Evolutionary conservation across 2,888 invertebrate species (phyloP).

Genomic region (Ichneumon xanthorius): DNA sequence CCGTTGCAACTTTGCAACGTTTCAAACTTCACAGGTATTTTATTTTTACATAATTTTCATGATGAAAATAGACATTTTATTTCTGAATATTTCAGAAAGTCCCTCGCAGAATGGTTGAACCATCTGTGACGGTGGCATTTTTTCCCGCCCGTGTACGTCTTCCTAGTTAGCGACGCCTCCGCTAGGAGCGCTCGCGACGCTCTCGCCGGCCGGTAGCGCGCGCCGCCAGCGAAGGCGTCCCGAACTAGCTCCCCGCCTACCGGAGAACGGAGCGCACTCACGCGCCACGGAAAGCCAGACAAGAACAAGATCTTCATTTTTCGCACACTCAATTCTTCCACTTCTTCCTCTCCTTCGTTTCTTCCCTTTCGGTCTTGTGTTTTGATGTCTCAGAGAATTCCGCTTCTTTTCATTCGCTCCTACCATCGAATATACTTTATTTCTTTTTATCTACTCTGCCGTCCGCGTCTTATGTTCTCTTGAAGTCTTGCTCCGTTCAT

Average conservation of each 20-base stretch:
- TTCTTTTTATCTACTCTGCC: slow-evolving; percentile 31
- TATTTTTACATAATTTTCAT: no score
- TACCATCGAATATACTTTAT: slow-evolving; percentile 6
- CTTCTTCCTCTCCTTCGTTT: slow-evolving; percentile 11
- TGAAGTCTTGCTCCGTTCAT: slow-evolving; percentile 22
- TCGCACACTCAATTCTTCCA: neutral
- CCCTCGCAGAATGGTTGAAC: no score
- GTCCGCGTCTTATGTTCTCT: slow-evolving; percentile 41
- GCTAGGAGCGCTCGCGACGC: neutral
- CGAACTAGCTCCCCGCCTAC: slow-evolving; percentile 25
- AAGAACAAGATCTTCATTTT: neutral
- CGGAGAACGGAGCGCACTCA: slow-evolving; percentile 27
- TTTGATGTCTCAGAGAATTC: neutral
- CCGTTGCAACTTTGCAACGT: no score
- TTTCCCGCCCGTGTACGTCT: neutral
- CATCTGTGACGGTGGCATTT: no score
- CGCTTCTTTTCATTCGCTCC: neutral
- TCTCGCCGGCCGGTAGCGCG: slow-evolving; percentile 68
- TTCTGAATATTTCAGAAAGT: no score
- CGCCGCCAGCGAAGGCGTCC: slow-evolving; percentile 70
- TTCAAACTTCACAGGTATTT: no score
- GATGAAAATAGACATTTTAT: no score
- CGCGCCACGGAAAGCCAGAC: neutral
- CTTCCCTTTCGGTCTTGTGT: neutral
- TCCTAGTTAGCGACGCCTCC: neutral